These are phyloP conservation scores for Emydocephalus ijimae DNA, from an alignment of 2,113 vertebrate genomes.

Conservation along the genomic window DNA sequence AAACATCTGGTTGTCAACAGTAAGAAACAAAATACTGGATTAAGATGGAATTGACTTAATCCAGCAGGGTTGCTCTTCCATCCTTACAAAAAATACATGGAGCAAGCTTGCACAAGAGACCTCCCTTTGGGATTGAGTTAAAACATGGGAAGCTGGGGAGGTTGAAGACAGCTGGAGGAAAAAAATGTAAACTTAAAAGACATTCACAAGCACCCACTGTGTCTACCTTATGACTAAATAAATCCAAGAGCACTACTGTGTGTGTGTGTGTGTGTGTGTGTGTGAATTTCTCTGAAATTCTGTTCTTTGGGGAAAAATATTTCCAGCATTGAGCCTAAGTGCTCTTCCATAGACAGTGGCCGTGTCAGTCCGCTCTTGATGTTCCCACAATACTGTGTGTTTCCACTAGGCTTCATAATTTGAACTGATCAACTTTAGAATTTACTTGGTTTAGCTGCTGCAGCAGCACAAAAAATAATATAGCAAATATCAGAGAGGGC, in stretches of 20 bases:
- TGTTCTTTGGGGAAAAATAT: background rate
- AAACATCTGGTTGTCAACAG: background rate
- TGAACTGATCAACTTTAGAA: background rate
- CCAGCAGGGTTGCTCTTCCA: background rate
- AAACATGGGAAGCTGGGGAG: background rate
- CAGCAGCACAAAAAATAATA: background rate
- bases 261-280: background rate
- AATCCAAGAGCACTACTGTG: background rate
- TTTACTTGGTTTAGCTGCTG: background rate
- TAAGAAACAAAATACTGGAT: background rate
- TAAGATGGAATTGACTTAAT: background rate
- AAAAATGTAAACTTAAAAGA: background rate
- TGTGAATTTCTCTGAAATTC: background rate
- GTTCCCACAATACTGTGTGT: background rate
- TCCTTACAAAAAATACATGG: background rate
- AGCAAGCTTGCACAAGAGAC: background rate
- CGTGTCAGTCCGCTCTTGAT: background rate
- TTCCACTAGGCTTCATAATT: background rate
- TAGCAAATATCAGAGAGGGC: background rate
- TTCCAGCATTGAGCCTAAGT: background rate
- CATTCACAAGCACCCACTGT: background rate
- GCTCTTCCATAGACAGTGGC: background rate
- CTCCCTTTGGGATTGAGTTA: background rate
- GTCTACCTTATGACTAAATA: background rate
- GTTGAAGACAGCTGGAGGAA: background rate